Percentiles rank a stretch among this genome's conserved stretches.
Evolutionary conservation across 2,888 invertebrate species (phyloP).

Genomic region (Nymphalis polychloros): DNA sequence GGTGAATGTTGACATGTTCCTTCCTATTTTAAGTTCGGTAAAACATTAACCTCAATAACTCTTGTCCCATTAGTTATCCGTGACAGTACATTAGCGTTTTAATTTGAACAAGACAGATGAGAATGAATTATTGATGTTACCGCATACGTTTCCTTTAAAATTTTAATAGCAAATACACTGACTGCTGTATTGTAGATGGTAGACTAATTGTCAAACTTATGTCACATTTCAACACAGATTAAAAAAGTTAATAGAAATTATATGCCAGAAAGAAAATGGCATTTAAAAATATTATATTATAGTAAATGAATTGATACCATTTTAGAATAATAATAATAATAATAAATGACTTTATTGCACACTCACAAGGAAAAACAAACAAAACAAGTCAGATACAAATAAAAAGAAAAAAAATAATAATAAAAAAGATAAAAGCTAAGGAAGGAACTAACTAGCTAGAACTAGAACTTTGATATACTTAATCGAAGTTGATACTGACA

Average conservation of each 20-base stretch:
- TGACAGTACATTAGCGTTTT: conserved; percentile 43
- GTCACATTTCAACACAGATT: neutral
- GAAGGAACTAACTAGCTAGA: too few relatives aligned
- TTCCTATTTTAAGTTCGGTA: conserved; percentile 47
- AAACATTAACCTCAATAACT: conserved; percentile 50
- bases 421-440: too few relatives aligned
- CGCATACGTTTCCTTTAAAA: neutral
- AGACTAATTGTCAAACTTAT: neutral
- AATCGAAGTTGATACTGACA: neutral
- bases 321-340: too few relatives aligned
- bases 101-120: conserved; percentile 49
- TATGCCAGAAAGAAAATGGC: too few relatives aligned
- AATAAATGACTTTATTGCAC: too few relatives aligned
- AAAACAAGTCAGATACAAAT: too few relatives aligned
- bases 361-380: too few relatives aligned
- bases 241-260: neutral
- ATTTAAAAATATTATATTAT: too few relatives aligned
- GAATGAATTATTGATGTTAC: conserved; percentile 34
- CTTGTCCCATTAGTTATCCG: conserved; percentile 42
- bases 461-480: neutral
- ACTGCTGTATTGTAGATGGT: neutral
- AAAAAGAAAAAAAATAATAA: too few relatives aligned
- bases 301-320: neutral
- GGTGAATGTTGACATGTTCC: conserved; percentile 50
- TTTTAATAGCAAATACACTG: neutral